Percentiles rank a stretch among this genome's conserved stretches.
phyloP scores from a whole-genome alignment of 1,140 invertebrate species.

The Mercenaria mercenaria region DNA sequence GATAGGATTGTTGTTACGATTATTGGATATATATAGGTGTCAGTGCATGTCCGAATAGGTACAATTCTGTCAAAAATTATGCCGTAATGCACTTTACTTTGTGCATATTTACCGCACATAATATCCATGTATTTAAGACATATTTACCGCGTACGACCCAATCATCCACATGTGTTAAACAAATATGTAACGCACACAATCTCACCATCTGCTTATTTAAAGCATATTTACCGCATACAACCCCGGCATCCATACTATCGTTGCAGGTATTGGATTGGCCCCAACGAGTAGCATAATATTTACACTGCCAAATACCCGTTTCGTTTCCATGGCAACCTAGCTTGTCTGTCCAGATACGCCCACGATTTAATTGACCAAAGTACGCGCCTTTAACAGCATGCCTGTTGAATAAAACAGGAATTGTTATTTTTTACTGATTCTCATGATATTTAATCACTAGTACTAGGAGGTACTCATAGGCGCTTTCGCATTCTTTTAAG shows the following conservation, averaged over 20 bases:
- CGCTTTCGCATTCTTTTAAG: neutral
- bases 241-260: conserved; percentile 30
- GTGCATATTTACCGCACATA: no score
- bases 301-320: neutral
- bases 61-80: no score
- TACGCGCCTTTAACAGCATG: conserved; percentile 17
- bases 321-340: conserved; percentile 60
- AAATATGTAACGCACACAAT: no score
- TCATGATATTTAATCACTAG: neutral
- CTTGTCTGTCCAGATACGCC: conserved; percentile 2
- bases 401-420: conserved; percentile 2
- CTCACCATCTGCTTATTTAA: no score
- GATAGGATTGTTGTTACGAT: no score
- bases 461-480: neutral
- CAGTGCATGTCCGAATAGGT: no score
- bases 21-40: no score
- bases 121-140: no score
- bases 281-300: neutral
- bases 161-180: no score
- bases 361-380: conserved; percentile 40
- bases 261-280: conserved; percentile 25
- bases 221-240: conserved; percentile 56
- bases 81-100: no score
- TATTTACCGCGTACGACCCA: conserved; percentile 55
- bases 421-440: no score